phyloP scores from a whole-genome alignment of 1,140 invertebrate genomes.

The Ectropis grisescens region DNA sequence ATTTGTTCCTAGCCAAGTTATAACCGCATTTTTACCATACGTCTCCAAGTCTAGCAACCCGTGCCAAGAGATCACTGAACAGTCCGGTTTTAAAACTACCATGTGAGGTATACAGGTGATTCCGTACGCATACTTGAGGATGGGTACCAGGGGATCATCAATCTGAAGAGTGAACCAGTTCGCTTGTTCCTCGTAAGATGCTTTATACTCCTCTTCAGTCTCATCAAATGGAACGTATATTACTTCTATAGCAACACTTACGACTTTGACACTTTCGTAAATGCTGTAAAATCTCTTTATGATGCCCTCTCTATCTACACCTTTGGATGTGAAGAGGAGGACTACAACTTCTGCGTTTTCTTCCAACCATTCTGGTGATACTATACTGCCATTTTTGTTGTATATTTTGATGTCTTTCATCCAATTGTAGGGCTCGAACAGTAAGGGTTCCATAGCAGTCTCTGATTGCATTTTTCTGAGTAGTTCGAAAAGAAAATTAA shows the following conservation, averaged over 20 bases:
- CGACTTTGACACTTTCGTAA: constrained; percentile 44
- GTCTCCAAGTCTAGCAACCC: constrained; percentile 39
- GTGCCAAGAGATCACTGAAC: constrained; percentile 27
- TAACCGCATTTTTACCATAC: constrained; percentile 44
- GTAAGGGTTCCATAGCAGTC: too few species aligned
- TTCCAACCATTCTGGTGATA: constrained; percentile 30
- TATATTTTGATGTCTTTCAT: constrained; percentile 29
- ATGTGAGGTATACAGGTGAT: constrained; percentile 39
- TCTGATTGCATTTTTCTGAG: too few species aligned
- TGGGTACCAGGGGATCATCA: constrained; percentile 33
- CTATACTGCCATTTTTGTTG: constrained; percentile 30
- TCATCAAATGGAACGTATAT: constrained; percentile 50
- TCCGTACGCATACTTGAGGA: constrained; percentile 36
- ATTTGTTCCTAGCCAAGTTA: constrained; percentile 34
- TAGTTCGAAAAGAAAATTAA: too few species aligned
- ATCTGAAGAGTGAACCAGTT: constrained; percentile 50
- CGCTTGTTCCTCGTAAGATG: constrained; percentile 34
- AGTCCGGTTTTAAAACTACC: constrained; percentile 28
- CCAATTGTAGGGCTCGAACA: constrained; percentile 28
- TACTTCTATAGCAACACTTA: constrained; percentile 49
- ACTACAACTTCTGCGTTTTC: constrained; percentile 35
- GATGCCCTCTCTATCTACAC: constrained; percentile 37
- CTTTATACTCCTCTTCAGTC: constrained; percentile 23
- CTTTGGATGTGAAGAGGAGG: constrained; percentile 33
- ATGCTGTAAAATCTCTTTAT: constrained; percentile 40